A percentile compares a stretch with the other conserved stretches of the same genome.
phyloP scores from a whole-genome alignment of 2,888 invertebrate species.

The Andricus curvator region DNA sequence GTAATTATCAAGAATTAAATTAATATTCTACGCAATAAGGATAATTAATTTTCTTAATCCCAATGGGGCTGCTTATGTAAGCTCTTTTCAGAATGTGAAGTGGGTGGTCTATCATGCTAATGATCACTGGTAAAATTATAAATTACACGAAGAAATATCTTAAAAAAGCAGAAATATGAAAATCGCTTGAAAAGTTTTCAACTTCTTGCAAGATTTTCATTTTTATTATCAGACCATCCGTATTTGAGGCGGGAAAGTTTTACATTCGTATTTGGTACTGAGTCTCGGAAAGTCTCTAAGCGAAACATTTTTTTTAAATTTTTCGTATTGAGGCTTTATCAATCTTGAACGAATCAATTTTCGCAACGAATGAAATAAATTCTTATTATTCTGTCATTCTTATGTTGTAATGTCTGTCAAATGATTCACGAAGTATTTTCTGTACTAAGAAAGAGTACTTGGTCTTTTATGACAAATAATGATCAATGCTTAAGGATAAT shows the following conservation, averaged over 20 bases:
- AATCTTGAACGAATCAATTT: background rate
- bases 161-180: background rate
- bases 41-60: background rate
- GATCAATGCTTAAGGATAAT: background rate
- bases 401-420: background rate
- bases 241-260: background rate
- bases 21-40: background rate
- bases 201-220: background rate
- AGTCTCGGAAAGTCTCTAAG: conserved; percentile 11
- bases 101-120: background rate
- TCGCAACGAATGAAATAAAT: background rate
- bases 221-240: conserved; percentile 8
- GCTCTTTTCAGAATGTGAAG: background rate
- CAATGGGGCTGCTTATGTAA: background rate
- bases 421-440: background rate
- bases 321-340: background rate
- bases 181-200: conserved; percentile 12
- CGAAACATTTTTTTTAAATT: background rate
- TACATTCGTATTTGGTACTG: background rate
- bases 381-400: too few relatives aligned
- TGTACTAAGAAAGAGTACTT: background rate
- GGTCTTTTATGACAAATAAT: background rate
- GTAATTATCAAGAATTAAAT: background rate
- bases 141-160: background rate
- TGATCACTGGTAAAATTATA: background rate